Base-by-base conservation (phyloP, 1,140 invertebrate species). In the Pogonomyrmex barbatus region DNA sequence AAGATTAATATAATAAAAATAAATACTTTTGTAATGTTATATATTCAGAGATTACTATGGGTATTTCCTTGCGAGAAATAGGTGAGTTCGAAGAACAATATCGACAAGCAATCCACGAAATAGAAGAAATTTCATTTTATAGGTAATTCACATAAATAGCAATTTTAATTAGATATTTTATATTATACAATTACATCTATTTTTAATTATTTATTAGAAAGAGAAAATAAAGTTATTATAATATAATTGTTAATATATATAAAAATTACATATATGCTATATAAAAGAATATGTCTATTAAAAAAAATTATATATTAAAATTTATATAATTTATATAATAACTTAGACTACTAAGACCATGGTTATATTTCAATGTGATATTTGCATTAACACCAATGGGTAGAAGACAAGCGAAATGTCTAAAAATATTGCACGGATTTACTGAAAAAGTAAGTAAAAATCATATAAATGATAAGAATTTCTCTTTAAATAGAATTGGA, bases 31-130 rank as follows among this genome's bases (percentile, higher is more conserved):
- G 24, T 24, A 24, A 24, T 24, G 24, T 24, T 10, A 67, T 79
- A 0, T 79, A 71, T 83, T 91, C 93, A 97, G 97, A 98, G 94
- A 97, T 97, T 65, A 97, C 97, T 14, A 98, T 98, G 97, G 98
- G 98, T 1, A 96, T 96, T 52, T 96, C 96, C 77, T 95, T 98
- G 54, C 95, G 96, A 92, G 96, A 96, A 45, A 71, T 71, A 30
- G 92, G 94, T 76, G 92, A 96, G 24, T 24, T 24, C 93, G 95
- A 9, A 24, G 24, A 96, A n/a, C 96, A 96, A 42, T 96, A 97
- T 81, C 97, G 97, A 90, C 95, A 96, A 4, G 94, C 95, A 2
- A 95, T 96, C 4, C 87, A 95, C 70, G 87, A 94, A 89, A 91
- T 95, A 91, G 92, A 91, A 3, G 1, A 76, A 0, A 24, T 82